Percentiles rank a stretch among this genome's conserved stretches.
phyloP scores from a whole-genome alignment of 2,888 invertebrate species.

The Melangyna quadrimaculata region DNA sequence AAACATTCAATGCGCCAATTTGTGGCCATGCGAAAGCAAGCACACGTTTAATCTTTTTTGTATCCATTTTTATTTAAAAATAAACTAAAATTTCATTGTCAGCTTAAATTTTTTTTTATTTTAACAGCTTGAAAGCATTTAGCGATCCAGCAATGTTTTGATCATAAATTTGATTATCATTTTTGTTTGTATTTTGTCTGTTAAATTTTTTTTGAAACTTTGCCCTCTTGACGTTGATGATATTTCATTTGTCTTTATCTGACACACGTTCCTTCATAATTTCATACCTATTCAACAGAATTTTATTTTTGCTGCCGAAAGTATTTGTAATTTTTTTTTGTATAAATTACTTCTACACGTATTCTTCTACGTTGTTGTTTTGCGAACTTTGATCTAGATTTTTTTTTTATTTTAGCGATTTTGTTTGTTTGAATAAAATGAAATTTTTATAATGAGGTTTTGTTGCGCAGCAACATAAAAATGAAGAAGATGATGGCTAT shows the following conservation, averaged over 20 bases:
- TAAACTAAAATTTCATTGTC: no score
- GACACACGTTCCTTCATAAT: neutral
- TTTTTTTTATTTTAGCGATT: slow-evolving; percentile 14
- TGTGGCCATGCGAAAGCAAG: no score
- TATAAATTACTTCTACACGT: slow-evolving; percentile 31
- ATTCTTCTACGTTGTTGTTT: slow-evolving; percentile 42
- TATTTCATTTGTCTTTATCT: slow-evolving; percentile 3
- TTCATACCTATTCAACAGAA: slow-evolving; percentile 20
- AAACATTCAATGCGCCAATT: no score
- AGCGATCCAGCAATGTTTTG: neutral
- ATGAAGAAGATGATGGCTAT: neutral
- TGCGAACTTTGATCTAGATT: slow-evolving; percentile 52
- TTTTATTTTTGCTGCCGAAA: slow-evolving; percentile 1
- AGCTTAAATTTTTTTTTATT: neutral
- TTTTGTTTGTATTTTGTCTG: neutral
- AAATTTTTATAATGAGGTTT: slow-evolving; percentile 49
- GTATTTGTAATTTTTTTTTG: slow-evolving; percentile 9
- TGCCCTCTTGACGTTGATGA: slow-evolving; percentile 58
- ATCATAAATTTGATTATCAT: neutral
- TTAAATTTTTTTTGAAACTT: slow-evolving; percentile 52
- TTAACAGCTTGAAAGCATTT: neutral
- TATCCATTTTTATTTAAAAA: no score
- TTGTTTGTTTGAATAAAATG: neutral
- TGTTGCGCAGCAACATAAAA: neutral
- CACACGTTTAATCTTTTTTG: no score